Evolutionary conservation across 2,888 invertebrate species (phyloP).

Genomic region (Drosophila melanocephala): DNA sequence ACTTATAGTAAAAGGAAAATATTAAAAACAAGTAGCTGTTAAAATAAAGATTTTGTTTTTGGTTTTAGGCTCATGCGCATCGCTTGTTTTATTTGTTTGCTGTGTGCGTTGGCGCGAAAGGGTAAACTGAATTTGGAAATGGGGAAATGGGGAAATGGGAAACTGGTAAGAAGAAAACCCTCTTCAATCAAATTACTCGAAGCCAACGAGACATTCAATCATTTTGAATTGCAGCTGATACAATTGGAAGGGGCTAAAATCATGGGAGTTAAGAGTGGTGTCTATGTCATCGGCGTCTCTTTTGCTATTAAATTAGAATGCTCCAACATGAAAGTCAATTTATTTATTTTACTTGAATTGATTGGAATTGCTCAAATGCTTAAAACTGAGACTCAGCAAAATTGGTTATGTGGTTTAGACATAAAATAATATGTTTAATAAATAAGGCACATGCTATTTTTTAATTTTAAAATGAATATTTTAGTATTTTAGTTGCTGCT

Average conservation of each 20-base stretch:
- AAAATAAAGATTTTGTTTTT: constrained; percentile 33
- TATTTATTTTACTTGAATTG: neutral
- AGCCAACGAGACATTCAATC: constrained; percentile 61
- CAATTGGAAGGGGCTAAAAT: neutral
- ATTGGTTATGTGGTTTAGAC: neutral
- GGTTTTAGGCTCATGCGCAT: constrained; percentile 47
- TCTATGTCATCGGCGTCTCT: neutral
- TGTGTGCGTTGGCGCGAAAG: constrained; percentile 16
- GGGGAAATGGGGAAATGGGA: neutral
- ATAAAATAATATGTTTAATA: neutral
- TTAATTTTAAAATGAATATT: neutral
- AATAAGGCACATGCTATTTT: neutral
- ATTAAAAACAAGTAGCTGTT: constrained; percentile 6
- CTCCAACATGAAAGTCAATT: neutral
- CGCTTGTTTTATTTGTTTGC: constrained; percentile 67
- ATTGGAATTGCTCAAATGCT: neutral
- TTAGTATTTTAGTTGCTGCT: too few relatives aligned
- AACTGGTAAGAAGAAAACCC: constrained; percentile 44
- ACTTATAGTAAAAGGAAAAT: constrained; percentile 3
- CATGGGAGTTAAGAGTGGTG: too few relatives aligned
- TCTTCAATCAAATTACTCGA: constrained; percentile 74
- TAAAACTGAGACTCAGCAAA: neutral
- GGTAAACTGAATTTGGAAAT: neutral
- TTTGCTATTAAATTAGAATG: neutral
- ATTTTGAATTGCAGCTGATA: constrained; percentile 44